A percentile compares a stretch with the other conserved stretches of the same genome.
phyloP scores from a whole-genome alignment of 1,140 invertebrate species.

The Aradophagus sp. region DNA sequence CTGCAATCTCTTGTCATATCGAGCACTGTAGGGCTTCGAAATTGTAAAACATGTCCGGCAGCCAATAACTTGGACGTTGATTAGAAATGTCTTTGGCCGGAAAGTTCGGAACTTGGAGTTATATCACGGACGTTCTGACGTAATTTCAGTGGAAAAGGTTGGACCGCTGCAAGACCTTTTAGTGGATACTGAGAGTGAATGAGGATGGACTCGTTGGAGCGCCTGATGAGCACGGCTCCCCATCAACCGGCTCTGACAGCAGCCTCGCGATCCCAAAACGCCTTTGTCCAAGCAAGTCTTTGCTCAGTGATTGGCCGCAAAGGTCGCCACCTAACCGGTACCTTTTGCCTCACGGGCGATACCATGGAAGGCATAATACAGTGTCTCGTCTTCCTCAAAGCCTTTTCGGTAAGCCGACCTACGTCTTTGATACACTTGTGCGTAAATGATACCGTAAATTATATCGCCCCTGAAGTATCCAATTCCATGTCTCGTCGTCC shows the following conservation, averaged over 20 bases:
- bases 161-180: too few relatives aligned
- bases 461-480: too few relatives aligned
- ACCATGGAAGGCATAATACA: conserved; percentile 95
- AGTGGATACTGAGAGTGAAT: too few relatives aligned
- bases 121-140: too few relatives aligned
- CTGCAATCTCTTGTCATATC: too few relatives aligned
- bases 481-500: too few relatives aligned
- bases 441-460: conserved; percentile 34
- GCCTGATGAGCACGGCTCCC: conserved; percentile 81
- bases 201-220: conserved; percentile 84
- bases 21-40: too few relatives aligned
- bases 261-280: conserved; percentile 78
- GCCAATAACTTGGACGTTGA: too few relatives aligned
- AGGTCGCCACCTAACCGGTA: conserved; percentile 87
- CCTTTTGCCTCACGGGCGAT: conserved; percentile 90
- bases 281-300: conserved; percentile 84
- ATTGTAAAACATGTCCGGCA: too few relatives aligned
- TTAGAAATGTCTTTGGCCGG: not conserved
- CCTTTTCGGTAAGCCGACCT: conserved; percentile 86
- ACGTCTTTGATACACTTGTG: conserved; percentile 52
- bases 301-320: conserved; percentile 84
- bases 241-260: conserved; percentile 80
- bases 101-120: conserved; percentile 7
- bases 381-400: conserved; percentile 92
- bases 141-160: conserved; percentile 2